Evolutionary conservation across 2,797 vertebrate species (phyloP).

Genomic region (Falco rusticolus): DNA sequence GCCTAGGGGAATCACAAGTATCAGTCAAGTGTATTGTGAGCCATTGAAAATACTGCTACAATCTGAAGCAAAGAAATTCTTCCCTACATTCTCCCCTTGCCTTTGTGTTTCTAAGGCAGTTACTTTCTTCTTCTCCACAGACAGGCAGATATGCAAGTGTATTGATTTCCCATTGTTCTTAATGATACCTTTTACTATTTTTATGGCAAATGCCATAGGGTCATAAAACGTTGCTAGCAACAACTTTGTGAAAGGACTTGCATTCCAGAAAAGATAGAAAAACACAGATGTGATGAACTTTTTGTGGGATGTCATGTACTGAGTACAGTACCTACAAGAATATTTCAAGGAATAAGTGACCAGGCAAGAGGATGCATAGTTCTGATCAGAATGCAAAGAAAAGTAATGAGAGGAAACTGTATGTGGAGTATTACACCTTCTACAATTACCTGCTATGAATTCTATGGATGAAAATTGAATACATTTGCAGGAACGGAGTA

Average conservation of each 20-base stretch:
- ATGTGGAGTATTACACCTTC: background rate
- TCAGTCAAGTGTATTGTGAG: background rate
- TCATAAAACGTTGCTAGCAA: background rate
- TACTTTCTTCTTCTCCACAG: background rate
- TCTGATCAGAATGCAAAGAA: background rate
- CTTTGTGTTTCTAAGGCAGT: background rate
- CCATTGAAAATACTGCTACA: background rate
- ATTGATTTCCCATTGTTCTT: background rate
- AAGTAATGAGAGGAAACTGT: background rate
- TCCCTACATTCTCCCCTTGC: background rate
- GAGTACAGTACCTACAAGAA: background rate
- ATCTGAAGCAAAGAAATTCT: background rate
- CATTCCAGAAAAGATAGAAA: background rate
- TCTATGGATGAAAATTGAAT: background rate
- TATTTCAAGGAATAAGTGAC: background rate
- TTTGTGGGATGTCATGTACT: background rate
- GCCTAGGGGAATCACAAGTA: background rate
- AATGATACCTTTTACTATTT: background rate
- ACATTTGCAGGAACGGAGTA: background rate
- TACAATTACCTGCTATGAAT: background rate
- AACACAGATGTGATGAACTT: background rate
- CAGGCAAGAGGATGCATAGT: background rate
- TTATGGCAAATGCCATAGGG: background rate
- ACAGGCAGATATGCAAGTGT: background rate
- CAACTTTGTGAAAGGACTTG: background rate